Conservation (phyloP, 2,888 invertebrate species). For the Heteromyza rotundicornis region DNA sequence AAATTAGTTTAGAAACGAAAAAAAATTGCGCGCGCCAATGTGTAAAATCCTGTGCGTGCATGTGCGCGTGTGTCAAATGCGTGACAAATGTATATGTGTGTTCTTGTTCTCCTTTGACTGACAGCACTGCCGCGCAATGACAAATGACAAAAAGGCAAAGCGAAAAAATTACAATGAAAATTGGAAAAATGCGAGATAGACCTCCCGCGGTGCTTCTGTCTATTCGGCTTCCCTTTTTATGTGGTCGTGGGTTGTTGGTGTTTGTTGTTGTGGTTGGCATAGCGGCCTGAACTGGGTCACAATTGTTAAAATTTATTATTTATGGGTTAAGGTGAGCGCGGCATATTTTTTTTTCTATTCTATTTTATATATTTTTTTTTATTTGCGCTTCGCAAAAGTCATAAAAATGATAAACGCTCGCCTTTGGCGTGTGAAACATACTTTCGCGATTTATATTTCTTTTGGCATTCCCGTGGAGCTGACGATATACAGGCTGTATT, state of each 20-base stretch:
- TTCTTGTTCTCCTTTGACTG: neutral
- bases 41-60: neutral
- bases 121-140: neutral
- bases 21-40: neutral
- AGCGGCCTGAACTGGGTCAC: conserved; percentile 8
- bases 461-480: too few relatives aligned
- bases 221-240: neutral
- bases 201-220: neutral
- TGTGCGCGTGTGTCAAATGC: too few relatives aligned
- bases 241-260: neutral
- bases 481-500: too few relatives aligned
- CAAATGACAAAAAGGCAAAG: neutral
- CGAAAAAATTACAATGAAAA: neutral
- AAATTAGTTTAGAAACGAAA: too few relatives aligned
- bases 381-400: neutral
- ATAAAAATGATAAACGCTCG: conserved; percentile 16
- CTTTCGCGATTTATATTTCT: too few relatives aligned
- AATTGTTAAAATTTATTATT: conserved; percentile 16
- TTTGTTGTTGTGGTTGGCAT: neutral
- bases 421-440: too few relatives aligned
- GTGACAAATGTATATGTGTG: neutral
- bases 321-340: conserved; percentile 18
- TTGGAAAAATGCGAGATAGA: neutral
- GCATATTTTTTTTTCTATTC: neutral
- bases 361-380: neutral